phyloP scores from a whole-genome alignment of 2,888 invertebrate genomes.

The Dynastes maya region DNA sequence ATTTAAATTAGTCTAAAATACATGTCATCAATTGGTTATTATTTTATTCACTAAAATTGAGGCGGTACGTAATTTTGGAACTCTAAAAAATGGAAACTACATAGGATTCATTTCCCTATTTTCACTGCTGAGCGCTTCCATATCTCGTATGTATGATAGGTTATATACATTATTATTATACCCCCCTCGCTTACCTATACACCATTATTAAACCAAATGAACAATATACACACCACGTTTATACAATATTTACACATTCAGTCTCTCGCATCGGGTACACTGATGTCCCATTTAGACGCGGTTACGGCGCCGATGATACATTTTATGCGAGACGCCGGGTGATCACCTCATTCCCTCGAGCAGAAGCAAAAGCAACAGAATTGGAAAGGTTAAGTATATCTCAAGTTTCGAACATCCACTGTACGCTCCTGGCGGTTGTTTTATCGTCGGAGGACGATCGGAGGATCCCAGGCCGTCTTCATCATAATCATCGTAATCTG shows the following conservation, averaged over 20 bases:
- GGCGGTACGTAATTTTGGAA: conserved; percentile 39
- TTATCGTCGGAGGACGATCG: conserved; percentile 68
- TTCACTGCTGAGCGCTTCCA: conserved; percentile 10
- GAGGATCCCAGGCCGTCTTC: conserved; percentile 69
- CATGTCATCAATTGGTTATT: conserved; percentile 29
- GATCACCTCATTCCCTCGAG: conserved; percentile 61
- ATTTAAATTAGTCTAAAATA: conserved; percentile 43
- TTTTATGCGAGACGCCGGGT: conserved; percentile 8
- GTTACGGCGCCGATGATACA: conserved; percentile 13
- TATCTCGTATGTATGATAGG: not conserved
- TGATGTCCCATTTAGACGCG: conserved; percentile 50
- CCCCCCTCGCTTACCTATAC: conserved; percentile 14
- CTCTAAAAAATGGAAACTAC: conserved; percentile 34
- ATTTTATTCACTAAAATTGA: conserved; percentile 26
- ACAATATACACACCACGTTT: conserved; percentile 55
- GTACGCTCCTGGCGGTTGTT: conserved; percentile 68
- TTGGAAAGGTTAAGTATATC: conserved; percentile 46
- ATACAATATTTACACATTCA: conserved; percentile 62
- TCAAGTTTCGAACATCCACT: conserved; percentile 57
- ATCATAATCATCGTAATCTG: conserved; percentile 64
- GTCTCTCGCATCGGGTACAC: conserved; percentile 44
- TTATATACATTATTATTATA: conserved; percentile 25
- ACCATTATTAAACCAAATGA: conserved; percentile 36
- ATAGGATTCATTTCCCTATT: not conserved
- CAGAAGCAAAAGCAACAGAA: conserved; percentile 49